Evolutionary conservation across 1,140 invertebrate genomes (phyloP), one percentile per base, ranked within the genome.

Genomic region (Drosophila tropicalis): DNA sequence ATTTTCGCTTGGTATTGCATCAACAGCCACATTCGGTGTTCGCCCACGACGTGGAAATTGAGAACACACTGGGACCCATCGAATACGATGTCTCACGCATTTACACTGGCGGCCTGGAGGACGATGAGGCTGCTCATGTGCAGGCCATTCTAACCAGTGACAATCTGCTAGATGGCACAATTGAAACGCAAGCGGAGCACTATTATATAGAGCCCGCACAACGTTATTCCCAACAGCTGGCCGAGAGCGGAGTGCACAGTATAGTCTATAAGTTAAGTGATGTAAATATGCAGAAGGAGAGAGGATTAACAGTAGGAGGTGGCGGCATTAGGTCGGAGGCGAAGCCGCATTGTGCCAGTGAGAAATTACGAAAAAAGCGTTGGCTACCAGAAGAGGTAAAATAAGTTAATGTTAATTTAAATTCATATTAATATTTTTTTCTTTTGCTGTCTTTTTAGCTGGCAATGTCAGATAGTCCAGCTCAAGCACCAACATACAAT

Each of bases 131-230:
- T n/a, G 95, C 97, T n/a, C 91, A 94, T 62, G 97, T 98, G 29
- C 95, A 97, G 81, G 98, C 97, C 22, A 93, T 98, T 67, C 94
- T 99, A 55, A 98, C 97, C 63, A 93, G 94, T 55, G 95, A 97
- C 60, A 98, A 98, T 65, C 93, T 98, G 22, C 97, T 99, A 90
- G 97, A 98, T 91, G 98, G 97, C 15, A 96, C 96, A 22, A 96
- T 98, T 67, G 94, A 94, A 71, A 97, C 97, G 1, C 92, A 93
- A 15, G 91, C 94, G 51, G 95, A 97, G 74, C 96, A 97, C 67
- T 96, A 96, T 92, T 97, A 97, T 92, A 94, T 99, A 60, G 97
- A 98, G 92, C 97, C 97, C 15, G 93, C 97, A 29, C 94, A 94
- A 66, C 94, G 96, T 80, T 98, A 97, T 92, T 94, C 94, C 67